phyloP scores from a whole-genome alignment of 1,140 invertebrate species.

The Drosophila parabipectinata region DNA sequence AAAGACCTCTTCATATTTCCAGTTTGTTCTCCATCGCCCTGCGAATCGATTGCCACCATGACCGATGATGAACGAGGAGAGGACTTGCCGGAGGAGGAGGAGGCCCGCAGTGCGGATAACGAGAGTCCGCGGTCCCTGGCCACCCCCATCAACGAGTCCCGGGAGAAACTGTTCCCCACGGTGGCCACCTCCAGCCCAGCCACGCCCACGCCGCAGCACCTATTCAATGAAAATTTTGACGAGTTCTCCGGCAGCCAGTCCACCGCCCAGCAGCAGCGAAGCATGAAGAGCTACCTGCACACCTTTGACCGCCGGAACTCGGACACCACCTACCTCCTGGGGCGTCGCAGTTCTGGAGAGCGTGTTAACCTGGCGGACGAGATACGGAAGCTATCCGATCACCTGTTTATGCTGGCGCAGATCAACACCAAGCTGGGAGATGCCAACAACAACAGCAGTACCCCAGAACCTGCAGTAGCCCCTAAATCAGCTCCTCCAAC shows the following conservation, averaged over 20 bases:
- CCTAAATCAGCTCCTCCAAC: neutral
- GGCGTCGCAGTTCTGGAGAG: conserved; percentile 82
- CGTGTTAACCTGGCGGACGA: conserved; percentile 90
- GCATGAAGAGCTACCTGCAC: conserved; percentile 84
- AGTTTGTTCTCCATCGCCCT: conserved; percentile 90
- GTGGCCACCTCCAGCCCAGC: conserved; percentile 47
- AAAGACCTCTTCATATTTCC: conserved; percentile 72
- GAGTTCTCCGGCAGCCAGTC: conserved; percentile 69
- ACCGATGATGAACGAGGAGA: conserved; percentile 85
- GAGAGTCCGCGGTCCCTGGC: conserved; percentile 64
- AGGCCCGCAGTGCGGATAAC: conserved; percentile 51
- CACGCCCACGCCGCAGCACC: conserved; percentile 72
- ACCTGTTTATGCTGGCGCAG: conserved; percentile 89
- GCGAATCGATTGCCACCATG: conserved; percentile 88
- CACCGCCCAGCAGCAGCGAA: conserved; percentile 68
- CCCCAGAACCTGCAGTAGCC: neutral
- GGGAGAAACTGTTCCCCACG: conserved; percentile 72
- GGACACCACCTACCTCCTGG: conserved; percentile 88
- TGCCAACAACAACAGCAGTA: conserved; percentile 78
- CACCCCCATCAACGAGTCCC: conserved; percentile 78
- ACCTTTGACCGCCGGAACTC: conserved; percentile 89
- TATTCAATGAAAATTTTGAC: conserved; percentile 76
- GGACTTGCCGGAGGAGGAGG: conserved; percentile 38
- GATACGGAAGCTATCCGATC: conserved; percentile 91
- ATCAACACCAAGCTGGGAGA: conserved; percentile 87